A percentile compares a stretch with the other conserved stretches of the same genome.
phyloP scores from a whole-genome alignment of 1,140 invertebrate genomes.

The Bombyx mandarina region DNA sequence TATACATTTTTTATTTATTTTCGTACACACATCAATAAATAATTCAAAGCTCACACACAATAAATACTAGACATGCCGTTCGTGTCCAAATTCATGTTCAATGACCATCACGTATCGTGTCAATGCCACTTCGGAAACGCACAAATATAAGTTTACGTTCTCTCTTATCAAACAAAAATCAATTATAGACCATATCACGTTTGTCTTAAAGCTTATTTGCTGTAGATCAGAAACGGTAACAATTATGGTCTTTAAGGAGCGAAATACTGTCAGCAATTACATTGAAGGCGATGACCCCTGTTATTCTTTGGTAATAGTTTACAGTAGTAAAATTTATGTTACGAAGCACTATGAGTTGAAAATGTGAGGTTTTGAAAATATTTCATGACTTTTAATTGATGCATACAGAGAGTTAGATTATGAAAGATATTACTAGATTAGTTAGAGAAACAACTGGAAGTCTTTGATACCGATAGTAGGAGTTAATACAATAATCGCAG shows the following conservation, averaged over 20 bases:
- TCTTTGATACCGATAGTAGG: no score
- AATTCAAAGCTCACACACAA: no score
- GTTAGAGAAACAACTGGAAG: no score
- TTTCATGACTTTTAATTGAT: background rate
- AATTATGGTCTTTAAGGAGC: conserved; percentile 7
- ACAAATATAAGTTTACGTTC: background rate
- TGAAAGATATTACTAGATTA: background rate
- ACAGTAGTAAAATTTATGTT: background rate
- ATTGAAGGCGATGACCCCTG: conserved; percentile 16
- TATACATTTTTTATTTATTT: no score
- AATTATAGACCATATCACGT: conserved; percentile 2
- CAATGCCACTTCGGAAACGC: conserved; percentile 15
- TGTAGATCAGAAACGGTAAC: background rate
- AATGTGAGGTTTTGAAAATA: no score
- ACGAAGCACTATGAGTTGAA: no score
- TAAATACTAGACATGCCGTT: no score
- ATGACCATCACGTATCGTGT: conserved; percentile 18
- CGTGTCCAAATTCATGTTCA: background rate
- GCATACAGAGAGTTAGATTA: background rate
- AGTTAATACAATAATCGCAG: no score
- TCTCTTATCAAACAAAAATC: background rate
- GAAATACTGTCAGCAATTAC: conserved; percentile 15
- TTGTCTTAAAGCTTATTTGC: no score
- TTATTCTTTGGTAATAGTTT: conserved; percentile 3
- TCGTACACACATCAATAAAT: no score